phyloP scores from a whole-genome alignment of 2,797 vertebrate species.

The Aeoliscus strigatus region DNA sequence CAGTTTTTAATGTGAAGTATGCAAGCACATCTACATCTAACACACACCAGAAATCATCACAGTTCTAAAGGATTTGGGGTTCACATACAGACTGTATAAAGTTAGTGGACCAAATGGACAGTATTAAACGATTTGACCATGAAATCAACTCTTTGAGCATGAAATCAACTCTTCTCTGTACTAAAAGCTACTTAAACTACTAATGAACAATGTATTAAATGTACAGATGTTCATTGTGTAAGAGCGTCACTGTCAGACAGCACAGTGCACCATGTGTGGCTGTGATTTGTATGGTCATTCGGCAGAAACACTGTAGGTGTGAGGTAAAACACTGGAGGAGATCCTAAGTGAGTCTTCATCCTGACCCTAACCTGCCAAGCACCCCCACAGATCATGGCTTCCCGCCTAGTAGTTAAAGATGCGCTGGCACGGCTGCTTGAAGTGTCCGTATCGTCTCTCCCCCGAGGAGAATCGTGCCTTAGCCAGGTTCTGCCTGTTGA shows the following conservation, averaged over 20 bases:
- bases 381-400: not conserved
- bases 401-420: conserved; percentile 71
- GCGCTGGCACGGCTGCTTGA: conserved; percentile 73
- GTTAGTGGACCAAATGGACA: too few relatives aligned
- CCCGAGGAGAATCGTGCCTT: conserved; percentile 51
- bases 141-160: too few relatives aligned
- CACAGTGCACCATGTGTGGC: conserved; percentile 8
- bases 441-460: conserved; percentile 59
- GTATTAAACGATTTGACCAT: too few relatives aligned
- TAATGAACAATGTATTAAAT: too few relatives aligned
- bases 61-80: too few relatives aligned
- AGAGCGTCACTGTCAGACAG: not conserved
- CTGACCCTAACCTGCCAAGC: conserved; percentile 4
- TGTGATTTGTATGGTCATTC: not conserved
- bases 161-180: too few relatives aligned
- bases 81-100: too few relatives aligned
- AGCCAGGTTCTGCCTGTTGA: conserved; percentile 71
- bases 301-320: conserved; percentile 1
- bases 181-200: too few relatives aligned
- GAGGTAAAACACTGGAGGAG: conserved; percentile 1
- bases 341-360: conserved; percentile 20
- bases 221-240: not conserved
- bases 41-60: too few relatives aligned
- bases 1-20: too few relatives aligned
- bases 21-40: conserved; percentile 29